Evolutionary conservation across 2,888 invertebrate species (phyloP).

Genomic region (Clivina fossor): DNA sequence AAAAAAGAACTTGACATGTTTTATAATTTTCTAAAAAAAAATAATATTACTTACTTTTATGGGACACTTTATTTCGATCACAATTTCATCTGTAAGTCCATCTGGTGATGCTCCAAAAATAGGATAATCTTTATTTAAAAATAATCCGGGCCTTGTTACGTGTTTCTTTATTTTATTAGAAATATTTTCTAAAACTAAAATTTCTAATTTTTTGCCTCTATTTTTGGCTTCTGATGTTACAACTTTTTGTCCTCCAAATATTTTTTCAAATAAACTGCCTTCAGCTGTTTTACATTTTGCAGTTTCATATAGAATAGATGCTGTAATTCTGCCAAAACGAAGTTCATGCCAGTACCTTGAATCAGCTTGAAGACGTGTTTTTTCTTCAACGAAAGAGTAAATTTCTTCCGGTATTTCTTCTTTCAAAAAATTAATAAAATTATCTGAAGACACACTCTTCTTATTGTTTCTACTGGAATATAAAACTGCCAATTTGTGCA

Average conservation of each 20-base stretch:
- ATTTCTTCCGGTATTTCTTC: not conserved
- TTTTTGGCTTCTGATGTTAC: not conserved
- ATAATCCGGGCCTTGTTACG: not conserved
- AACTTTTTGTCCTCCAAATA: not conserved
- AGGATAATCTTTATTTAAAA: conserved; percentile 2
- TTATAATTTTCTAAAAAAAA: too few relatives aligned
- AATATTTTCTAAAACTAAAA: not conserved
- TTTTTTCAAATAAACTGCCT: not conserved
- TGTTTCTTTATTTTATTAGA: not conserved
- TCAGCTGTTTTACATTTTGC: not conserved
- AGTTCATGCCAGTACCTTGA: not conserved
- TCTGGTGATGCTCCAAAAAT: conserved; percentile 32
- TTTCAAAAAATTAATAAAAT: not conserved
- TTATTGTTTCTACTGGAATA: too few relatives aligned
- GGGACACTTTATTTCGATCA: conserved; percentile 33
- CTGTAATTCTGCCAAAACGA: not conserved
- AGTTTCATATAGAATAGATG: not conserved
- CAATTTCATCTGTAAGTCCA: conserved; percentile 11
- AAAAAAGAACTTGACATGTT: too few relatives aligned
- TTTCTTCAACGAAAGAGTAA: not conserved
- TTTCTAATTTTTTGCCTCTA: conserved; percentile 3
- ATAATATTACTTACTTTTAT: conserved; percentile 8
- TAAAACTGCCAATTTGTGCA: too few relatives aligned
- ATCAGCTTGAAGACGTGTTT: not conserved
- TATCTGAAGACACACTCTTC: too few relatives aligned